phyloP scores from a whole-genome alignment of 2,888 invertebrate genomes.

The Drosophila peninsularis region DNA sequence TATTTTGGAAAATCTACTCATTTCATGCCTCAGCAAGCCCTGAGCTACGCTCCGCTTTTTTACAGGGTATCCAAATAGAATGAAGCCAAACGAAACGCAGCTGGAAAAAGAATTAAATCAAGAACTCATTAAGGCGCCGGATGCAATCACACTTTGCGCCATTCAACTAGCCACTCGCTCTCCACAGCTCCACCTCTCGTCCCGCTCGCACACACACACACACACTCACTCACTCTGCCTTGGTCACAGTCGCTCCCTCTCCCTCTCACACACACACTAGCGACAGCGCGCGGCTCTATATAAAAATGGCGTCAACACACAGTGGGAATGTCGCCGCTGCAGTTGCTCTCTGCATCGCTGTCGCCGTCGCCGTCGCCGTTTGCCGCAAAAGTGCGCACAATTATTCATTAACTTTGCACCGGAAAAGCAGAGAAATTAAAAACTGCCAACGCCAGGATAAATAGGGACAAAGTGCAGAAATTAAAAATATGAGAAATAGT shows the following conservation, averaged over 20 bases:
- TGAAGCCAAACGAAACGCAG: conserved; percentile 71
- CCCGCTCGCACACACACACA: neutral
- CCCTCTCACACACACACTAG: conserved; percentile 23
- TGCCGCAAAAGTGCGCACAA: conserved; percentile 82
- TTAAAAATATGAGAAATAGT: conserved; percentile 80
- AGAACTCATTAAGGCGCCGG: conserved; percentile 84
- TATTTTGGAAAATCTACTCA: neutral
- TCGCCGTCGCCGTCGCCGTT: conserved; percentile 68
- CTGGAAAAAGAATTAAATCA: conserved; percentile 82
- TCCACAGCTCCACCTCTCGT: neutral
- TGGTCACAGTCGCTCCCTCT: conserved; percentile 8
- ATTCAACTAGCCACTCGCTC: conserved; percentile 71
- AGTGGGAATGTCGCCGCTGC: conserved; percentile 59
- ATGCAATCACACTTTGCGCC: conserved; percentile 83
- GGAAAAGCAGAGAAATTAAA: conserved; percentile 83
- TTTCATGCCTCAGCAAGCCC: fast-evolving
- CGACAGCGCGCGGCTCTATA: conserved; percentile 35
- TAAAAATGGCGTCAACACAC: conserved; percentile 68
- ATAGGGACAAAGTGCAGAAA: conserved; percentile 82
- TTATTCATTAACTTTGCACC: conserved; percentile 84
- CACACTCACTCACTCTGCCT: neutral
- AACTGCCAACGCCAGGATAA: conserved; percentile 83
- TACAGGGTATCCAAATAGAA: conserved; percentile 40
- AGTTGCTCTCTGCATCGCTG: conserved; percentile 26
- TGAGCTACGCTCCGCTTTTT: neutral